A percentile compares a stretch with the other conserved stretches of the same genome.
Evolutionary conservation across 2,113 vertebrate genomes (phyloP).

Genomic region (Pelecanoides urinatrix): DNA sequence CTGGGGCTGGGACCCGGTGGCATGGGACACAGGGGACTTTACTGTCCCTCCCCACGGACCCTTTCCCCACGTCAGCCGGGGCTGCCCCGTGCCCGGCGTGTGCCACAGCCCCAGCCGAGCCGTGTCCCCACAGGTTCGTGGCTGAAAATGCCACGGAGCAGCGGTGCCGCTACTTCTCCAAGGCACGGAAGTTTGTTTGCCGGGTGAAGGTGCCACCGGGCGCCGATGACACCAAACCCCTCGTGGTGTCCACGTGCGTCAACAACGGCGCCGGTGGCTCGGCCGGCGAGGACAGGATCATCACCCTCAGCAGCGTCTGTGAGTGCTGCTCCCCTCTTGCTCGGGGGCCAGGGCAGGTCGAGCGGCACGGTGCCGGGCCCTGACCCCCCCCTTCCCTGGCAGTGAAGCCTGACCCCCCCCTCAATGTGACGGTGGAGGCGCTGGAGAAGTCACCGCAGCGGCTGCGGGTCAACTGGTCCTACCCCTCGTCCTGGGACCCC

Average conservation of each 20-base stretch:
- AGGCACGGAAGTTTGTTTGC: slow-evolving; percentile 52
- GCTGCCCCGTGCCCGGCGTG: fast-evolving
- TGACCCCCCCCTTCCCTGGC: neutral
- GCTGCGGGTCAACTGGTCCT: slow-evolving; percentile 66
- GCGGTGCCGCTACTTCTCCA: slow-evolving; percentile 53
- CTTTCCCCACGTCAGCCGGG: neutral
- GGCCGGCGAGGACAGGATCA: neutral
- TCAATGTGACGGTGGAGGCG: slow-evolving; percentile 12
- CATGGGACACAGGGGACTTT: fast-evolving
- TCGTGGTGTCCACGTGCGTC: slow-evolving; percentile 45
- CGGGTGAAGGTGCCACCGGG: neutral
- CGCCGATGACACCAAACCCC: neutral
- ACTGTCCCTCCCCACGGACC: neutral
- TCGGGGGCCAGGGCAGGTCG: neutral
- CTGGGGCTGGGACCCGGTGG: neutral
- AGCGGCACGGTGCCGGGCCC: neutral
- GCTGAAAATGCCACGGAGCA: neutral
- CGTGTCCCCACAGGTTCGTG: neutral
- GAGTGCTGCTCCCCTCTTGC: neutral
- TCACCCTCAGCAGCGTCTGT: slow-evolving; percentile 26
- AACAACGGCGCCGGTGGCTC: neutral
- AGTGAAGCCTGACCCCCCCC: slow-evolving; percentile 73
- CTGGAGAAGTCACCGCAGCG: slow-evolving; percentile 4
- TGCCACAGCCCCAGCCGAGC: neutral
- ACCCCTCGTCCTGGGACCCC: slow-evolving; percentile 66